Evolutionary conservation across 2,113 vertebrate species (phyloP).

Genomic region (Callipepla californica): DNA sequence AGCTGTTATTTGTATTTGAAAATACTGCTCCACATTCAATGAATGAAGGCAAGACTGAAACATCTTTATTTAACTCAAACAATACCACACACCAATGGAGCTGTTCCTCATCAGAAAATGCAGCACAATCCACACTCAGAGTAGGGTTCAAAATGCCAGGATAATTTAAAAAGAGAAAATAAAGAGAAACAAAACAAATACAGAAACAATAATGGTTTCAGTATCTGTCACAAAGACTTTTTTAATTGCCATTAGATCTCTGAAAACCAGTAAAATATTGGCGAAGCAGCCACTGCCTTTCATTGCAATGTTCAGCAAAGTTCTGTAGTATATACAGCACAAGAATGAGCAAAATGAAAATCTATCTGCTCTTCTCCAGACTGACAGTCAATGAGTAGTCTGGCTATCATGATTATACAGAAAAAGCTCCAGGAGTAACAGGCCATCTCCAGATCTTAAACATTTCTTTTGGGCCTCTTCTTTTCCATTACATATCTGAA

Average conservation of each 20-base stretch:
- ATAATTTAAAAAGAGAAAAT: neutral
- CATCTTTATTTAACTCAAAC: neutral
- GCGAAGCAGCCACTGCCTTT: neutral
- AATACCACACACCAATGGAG: neutral
- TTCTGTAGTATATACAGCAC: neutral
- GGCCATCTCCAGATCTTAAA: neutral
- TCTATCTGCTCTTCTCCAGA: neutral
- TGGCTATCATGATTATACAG: neutral
- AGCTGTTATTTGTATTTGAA: neutral
- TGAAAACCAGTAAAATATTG: neutral
- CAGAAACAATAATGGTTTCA: neutral
- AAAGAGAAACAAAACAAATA: neutral
- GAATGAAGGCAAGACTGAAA: neutral
- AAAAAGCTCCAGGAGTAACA: neutral
- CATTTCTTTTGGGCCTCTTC: neutral
- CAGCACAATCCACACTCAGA: neutral
- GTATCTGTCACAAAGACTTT: neutral
- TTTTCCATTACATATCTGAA: neutral
- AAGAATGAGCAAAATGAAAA: neutral
- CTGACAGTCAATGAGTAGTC: neutral
- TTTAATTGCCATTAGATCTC: neutral
- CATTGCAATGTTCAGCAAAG: neutral
- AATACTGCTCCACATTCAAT: neutral
- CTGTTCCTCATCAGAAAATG: neutral
- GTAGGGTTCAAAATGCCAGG: neutral